Evolutionary conservation across 2,113 vertebrate species (phyloP), one percentile per base, ranked within the genome.

Genomic region (Ranitomeya variabilis): DNA sequence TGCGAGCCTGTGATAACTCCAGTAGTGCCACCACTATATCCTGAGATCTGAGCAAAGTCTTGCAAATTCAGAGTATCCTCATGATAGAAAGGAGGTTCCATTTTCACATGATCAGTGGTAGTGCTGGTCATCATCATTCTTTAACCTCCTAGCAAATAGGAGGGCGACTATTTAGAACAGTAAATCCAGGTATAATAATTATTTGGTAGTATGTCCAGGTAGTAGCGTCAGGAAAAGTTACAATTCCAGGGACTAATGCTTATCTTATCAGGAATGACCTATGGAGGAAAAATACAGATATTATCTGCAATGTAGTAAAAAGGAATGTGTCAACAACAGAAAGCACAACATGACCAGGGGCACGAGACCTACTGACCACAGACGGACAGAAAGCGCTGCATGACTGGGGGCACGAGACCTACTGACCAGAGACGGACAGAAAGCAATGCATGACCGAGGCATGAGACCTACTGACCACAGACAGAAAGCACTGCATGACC

Each of bases 81-180:
- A 16, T 85, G 81, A 64, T 84, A 89, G 59, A 89, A 89, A 4
- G 87, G 73, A 16, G 87, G 87, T 52, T 89, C 87, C 73, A 89
- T 84, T 66, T 89, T 89, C n/a, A 89, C 87, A 89, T 89, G 87
- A 51, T 89, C 87, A 51, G 81, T 69, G 73, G 71, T 77, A 8
- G 80, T 76, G 87, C 81, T 89, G 80, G 81, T 79, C 81, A 85
- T 89, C 87, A 89, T 89, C 87, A 83, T 88, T 37, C 54, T 83
- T 82, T 73, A 7, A 23, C 45, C n/a, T 85, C 67, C 66, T 59
- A 59, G 9, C 60, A 18, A 51, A 23, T 26, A 67, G 81, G 60
- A 81, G 57, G 16, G 2, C 31, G 23, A 18, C 45, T 59, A 37
- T 84, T 7, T 55, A 21, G 21, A n/a, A 4, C 13, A 7, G 13